phyloP scores from a whole-genome alignment of 1,140 invertebrate genomes.

The Chrysoperla carnea region DNA sequence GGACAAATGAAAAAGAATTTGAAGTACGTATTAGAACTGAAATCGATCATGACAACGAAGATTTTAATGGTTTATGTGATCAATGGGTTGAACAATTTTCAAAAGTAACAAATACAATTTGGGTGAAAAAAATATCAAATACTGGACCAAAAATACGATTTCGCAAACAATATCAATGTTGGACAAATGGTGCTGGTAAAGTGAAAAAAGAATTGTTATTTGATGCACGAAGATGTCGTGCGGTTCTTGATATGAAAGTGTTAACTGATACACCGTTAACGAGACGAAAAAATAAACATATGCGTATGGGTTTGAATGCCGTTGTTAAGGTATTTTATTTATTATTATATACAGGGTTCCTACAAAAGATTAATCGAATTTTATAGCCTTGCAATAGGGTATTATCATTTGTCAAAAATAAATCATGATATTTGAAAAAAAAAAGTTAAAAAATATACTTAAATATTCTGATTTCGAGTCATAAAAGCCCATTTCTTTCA shows the following conservation, averaged over 20 bases:
- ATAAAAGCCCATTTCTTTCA: too few relatives aligned
- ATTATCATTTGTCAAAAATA: too few relatives aligned
- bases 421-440: too few relatives aligned
- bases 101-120: slow-evolving; percentile 17
- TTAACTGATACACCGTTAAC: slow-evolving; percentile 16
- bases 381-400: too few relatives aligned
- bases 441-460: too few relatives aligned
- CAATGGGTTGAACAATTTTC: slow-evolving; percentile 21
- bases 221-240: slow-evolving; percentile 18
- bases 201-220: slow-evolving; percentile 19
- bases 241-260: slow-evolving; percentile 20
- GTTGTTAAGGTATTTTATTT: slow-evolving; percentile 19
- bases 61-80: slow-evolving; percentile 19
- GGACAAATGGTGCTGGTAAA: slow-evolving; percentile 14
- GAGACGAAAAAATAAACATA: slow-evolving; percentile 16
- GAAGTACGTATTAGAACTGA: slow-evolving; percentile 20
- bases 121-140: slow-evolving; percentile 22
- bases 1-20: slow-evolving; percentile 17
- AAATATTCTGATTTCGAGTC: too few relatives aligned
- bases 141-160: slow-evolving; percentile 21
- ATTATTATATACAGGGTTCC: too few relatives aligned
- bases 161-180: slow-evolving; percentile 22
- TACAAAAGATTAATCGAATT: too few relatives aligned
- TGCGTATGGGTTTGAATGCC: slow-evolving; percentile 17
- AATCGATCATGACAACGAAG: slow-evolving; percentile 15